Base-by-base conservation (phyloP, 2,888 invertebrate genomes). In the Caenorhabditis macrosperma region DNA sequence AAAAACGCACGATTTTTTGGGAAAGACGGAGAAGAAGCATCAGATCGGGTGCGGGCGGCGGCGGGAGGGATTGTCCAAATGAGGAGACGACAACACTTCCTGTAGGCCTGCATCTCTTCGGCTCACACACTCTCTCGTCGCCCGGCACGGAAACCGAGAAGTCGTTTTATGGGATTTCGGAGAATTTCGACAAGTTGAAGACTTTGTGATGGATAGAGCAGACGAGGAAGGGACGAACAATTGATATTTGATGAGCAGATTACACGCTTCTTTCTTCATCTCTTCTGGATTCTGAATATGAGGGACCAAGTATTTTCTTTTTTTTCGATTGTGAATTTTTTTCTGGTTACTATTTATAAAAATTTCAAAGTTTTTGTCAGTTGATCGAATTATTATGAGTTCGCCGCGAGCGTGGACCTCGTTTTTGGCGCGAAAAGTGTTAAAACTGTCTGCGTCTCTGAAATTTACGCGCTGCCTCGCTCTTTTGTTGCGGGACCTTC, bases 121-220 rank as follows among this genome's bases (percentile, higher is more conserved):
- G 3, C 38, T 54, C 12, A 1, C 20, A 3, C n/a, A 30, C 54
- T 60, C 52, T 67, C 24, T 66, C 9, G 12, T 26, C 17, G 17
- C 2, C 12, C 15, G 38, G 28, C 44, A 30, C 35, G 61, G 48
- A 72, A 33, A 48, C 28, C 38, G 59, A 33, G 64, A 33, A n/a
- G 57, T 75, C 60, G 38, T 75, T 75, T 75, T 61, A 67, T 67
- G 67, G 60, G 74, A 52, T 48, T 55, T 46, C 48, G 46, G 57
- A 64, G 55, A 57, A 12, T 38, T 38, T 38, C 38, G 38, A 15
- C 38, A 26, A 74, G 7, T 54, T 52, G 41, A 57, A 72, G 38
- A 46, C 15, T 20, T 60, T 55, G 30, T 46, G 33, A 57, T 41
- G 44, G 22, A 66, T 66, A 24, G 28, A 38, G 28, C 46, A 20